Evolutionary conservation across 2,113 vertebrate species (phyloP), one percentile per base, ranked within the genome.

Genomic region (Ornithorhynchus anatinus): DNA sequence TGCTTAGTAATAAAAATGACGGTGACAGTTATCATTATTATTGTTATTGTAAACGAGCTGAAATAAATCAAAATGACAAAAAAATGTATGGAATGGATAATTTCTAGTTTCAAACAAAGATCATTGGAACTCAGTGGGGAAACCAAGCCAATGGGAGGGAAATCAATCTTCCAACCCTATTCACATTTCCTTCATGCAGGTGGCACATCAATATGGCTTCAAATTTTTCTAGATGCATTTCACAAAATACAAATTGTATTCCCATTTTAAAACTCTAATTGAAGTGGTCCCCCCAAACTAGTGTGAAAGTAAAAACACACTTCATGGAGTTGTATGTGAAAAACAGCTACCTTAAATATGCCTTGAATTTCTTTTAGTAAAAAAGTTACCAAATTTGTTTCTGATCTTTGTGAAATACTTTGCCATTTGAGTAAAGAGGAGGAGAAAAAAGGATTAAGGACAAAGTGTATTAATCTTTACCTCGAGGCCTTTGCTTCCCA

Each of bases 401-500:
- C 72, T 85, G 82, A 82, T 86, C n/a, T 84, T 80, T 84, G 85
- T 85, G 81, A 88, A 90, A 90, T 95, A 95, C 95, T 96, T 96
- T 96, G 96, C 95, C 96, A 96, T 96, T 91, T 92, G 95, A 96
- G 93, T 95, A 91, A 81, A 94, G 88, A 89, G 91, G 88, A 90
- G 87, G 45, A 89, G 79, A 77, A 90, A 90, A 86, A 83, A 90
- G 90, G 88, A 81, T 87, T 85, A 84, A 89, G 89, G 89, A 92
- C 93, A 94, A 91, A 91, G 86, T 84, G 92, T 94, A 96, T 95
- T 92, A 95, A 94, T 93, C 94, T 96, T 98, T 98, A 98, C 96
- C 96, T 97, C 96, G 95, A 90, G 96, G 96, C 95, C 96, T 96
- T 94, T 98, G 96, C 92, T 98, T 98, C 93, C 97, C 96, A 84